Conservation (phyloP, 2,888 invertebrate species). For the Octonoba sinensis region DNA sequence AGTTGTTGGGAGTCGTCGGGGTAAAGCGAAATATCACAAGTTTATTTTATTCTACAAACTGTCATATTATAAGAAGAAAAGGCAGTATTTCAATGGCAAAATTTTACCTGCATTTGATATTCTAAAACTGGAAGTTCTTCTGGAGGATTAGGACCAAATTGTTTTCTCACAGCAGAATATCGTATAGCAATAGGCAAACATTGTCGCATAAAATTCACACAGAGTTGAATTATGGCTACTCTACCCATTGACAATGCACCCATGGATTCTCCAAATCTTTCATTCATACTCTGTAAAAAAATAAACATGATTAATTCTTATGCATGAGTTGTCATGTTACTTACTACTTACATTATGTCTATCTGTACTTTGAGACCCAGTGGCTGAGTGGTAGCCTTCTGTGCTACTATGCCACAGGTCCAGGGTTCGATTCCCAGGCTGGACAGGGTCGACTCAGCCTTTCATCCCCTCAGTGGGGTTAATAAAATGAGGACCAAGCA, state of each 20-base stretch:
- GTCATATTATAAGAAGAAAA: background rate
- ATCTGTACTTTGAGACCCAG: too few relatives aligned
- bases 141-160: slow-evolving; percentile 83
- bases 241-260: slow-evolving; percentile 88
- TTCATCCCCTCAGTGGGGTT: too few relatives aligned
- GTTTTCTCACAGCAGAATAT: slow-evolving; percentile 87
- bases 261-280: slow-evolving; percentile 83
- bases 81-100: background rate
- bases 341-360: too few relatives aligned
- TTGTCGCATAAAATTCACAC: slow-evolving; percentile 77
- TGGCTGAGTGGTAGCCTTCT: too few relatives aligned
- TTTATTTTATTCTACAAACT: too few relatives aligned
- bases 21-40: too few relatives aligned
- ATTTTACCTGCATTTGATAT: slow-evolving; percentile 87
- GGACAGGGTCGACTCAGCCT: too few relatives aligned
- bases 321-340: too few relatives aligned
- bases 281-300: slow-evolving; percentile 78
- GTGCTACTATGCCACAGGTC: too few relatives aligned
- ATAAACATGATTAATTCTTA: background rate
- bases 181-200: slow-evolving; percentile 87
- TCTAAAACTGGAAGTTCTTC: slow-evolving; percentile 82
- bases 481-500: too few relatives aligned
- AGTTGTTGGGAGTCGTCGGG: too few relatives aligned
- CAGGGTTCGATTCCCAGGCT: too few relatives aligned
- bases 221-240: slow-evolving; percentile 79